Conservation (phyloP, 2,888 invertebrate genomes). For the Papilio demoleus region DNA sequence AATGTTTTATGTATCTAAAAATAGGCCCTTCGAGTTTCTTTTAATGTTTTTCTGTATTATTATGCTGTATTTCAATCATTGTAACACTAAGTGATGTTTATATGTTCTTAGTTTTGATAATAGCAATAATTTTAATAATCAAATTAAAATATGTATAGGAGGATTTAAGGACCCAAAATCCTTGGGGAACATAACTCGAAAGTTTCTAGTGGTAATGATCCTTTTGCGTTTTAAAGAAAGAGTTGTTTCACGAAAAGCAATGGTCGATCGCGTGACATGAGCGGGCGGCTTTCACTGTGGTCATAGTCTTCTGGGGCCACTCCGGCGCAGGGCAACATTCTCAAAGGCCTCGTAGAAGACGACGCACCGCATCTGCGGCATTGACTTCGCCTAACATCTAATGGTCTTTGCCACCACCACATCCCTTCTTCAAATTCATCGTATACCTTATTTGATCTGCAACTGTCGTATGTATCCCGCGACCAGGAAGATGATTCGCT, state of each 20-base stretch:
- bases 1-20: not conserved
- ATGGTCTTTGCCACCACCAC: slow-evolving; percentile 65
- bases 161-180: too few relatives aligned
- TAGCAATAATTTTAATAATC: not conserved
- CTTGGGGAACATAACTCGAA: slow-evolving; percentile 13
- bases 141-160: not conserved
- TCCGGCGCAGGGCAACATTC: slow-evolving; percentile 65
- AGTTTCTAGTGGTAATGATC: too few relatives aligned
- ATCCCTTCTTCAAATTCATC: slow-evolving; percentile 59
- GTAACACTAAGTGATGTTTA: too few relatives aligned
- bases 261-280: slow-evolving; percentile 71
- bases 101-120: too few relatives aligned
- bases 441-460: slow-evolving; percentile 61
- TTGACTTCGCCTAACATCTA: slow-evolving; percentile 63
- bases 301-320: slow-evolving; percentile 51
- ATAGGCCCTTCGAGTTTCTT: not conserved
- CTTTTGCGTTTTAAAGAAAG: slow-evolving; percentile 64
- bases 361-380: slow-evolving; percentile 70
- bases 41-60: not conserved
- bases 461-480: slow-evolving; percentile 51
- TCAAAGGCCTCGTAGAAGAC: slow-evolving; percentile 67
- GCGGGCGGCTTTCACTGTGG: slow-evolving; percentile 52
- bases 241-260: slow-evolving; percentile 71
- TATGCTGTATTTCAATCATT: not conserved
- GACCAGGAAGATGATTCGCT: slow-evolving; percentile 72